phyloP scores from a whole-genome alignment of 2,888 invertebrate genomes.

The Eurois occulta region DNA sequence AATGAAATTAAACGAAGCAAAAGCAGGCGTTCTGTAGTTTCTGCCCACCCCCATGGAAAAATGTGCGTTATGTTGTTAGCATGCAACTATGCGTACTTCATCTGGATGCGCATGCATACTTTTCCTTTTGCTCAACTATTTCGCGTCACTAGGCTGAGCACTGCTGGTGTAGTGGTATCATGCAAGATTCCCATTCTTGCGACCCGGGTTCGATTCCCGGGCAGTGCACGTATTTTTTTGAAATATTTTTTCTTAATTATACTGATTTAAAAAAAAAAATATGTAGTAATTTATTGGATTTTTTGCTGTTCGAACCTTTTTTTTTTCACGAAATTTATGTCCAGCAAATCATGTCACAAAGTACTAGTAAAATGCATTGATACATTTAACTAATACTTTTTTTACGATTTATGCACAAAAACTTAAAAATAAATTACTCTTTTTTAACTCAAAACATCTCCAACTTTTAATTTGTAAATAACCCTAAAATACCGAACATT shows the following conservation, averaged over 20 bases:
- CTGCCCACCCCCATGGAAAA: not conserved
- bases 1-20: not conserved
- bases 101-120: not conserved
- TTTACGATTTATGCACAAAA: not conserved
- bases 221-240: conserved; percentile 60
- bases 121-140: not conserved
- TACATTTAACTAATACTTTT: not conserved
- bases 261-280: too few relatives aligned
- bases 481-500: conserved; percentile 71
- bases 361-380: too few relatives aligned
- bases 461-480: conserved; percentile 39
- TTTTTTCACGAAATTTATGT: not conserved
- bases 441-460: not conserved
- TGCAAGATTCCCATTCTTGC: conserved; percentile 99
- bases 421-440: not conserved
- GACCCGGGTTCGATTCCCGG: conserved; percentile 95
- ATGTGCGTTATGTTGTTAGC: not conserved
- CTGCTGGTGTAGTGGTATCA: conserved; percentile 99
- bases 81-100: not conserved
- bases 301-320: too few relatives aligned
- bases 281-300: too few relatives aligned
- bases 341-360: too few relatives aligned
- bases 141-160: conserved; percentile 86
- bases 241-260: not conserved
- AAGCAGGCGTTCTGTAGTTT: not conserved